phyloP scores from a whole-genome alignment of 2,888 invertebrate genomes.

The Cloeon dipterum region DNA sequence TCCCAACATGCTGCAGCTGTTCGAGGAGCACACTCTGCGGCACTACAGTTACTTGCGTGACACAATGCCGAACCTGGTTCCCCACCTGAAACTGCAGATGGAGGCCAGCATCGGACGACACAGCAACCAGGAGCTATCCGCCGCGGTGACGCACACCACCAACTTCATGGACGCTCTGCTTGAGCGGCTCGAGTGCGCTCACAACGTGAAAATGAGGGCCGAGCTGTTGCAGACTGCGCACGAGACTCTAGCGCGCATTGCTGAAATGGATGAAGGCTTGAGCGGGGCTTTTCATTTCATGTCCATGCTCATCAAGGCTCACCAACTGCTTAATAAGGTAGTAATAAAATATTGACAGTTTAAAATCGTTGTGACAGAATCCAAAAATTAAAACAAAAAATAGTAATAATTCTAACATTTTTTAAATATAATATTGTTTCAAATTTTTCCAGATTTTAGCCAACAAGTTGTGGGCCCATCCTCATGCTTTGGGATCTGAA shows the following conservation, averaged over 20 bases:
- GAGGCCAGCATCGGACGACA: slow-evolving; percentile 8
- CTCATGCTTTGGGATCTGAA: slow-evolving; percentile 21
- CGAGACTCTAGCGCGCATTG: slow-evolving; percentile 37
- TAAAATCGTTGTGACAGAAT: slow-evolving; percentile 9
- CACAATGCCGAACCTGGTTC: slow-evolving; percentile 79
- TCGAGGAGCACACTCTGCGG: slow-evolving; percentile 77
- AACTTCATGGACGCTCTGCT: slow-evolving; percentile 52
- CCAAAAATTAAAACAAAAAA: not conserved
- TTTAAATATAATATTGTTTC: not conserved
- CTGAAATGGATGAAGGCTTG: slow-evolving; percentile 16
- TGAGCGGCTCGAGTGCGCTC: slow-evolving; percentile 45
- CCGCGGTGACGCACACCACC: slow-evolving; percentile 19
- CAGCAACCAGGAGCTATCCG: not conserved
- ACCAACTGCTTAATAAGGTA: slow-evolving; percentile 25
- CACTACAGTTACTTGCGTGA: slow-evolving; percentile 87
- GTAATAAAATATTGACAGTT: slow-evolving; percentile 7
- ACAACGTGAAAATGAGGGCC: slow-evolving; percentile 29
- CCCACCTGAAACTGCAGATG: slow-evolving; percentile 25
- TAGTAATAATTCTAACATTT: not conserved
- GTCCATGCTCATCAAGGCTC: slow-evolving; percentile 46
- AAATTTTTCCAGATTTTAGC: slow-evolving; percentile 15
- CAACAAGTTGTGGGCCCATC: slow-evolving; percentile 21
- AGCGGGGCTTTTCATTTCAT: slow-evolving; percentile 48
- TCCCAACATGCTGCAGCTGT: slow-evolving; percentile 71
- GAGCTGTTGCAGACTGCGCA: slow-evolving; percentile 35